These are phyloP conservation scores for Masnerella sp. DNA, from an alignment of 2,888 invertebrate genomes.

Conservation along the genomic window DNA sequence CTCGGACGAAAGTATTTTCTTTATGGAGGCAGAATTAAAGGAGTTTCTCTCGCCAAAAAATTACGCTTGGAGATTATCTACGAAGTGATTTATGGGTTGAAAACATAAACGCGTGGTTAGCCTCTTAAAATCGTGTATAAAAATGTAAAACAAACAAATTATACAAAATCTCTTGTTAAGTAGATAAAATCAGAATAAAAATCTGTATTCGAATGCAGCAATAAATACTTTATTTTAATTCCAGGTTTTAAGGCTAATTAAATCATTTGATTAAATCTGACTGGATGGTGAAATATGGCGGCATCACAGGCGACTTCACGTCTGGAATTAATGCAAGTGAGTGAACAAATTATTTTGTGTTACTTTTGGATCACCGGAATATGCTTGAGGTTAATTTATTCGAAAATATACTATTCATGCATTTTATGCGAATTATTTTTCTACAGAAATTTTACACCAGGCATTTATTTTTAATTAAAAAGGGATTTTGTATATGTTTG, in stretches of 20 bases:
- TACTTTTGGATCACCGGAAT: conserved; percentile 16
- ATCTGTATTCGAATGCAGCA: conserved; percentile 26
- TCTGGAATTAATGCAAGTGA: conserved; percentile 74
- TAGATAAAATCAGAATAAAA: background rate
- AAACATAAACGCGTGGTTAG: too few species aligned
- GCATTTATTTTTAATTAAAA: too few species aligned
- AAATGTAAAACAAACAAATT: background rate
- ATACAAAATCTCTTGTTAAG: too few species aligned
- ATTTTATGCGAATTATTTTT: too few species aligned
- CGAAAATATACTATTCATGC: conserved; percentile 16
- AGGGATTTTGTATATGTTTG: too few species aligned
- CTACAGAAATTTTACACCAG: too few species aligned
- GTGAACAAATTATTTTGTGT: conserved; percentile 37
- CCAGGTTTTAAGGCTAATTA: conserved; percentile 44
- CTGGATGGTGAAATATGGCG: conserved; percentile 67
- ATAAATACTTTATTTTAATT: conserved; percentile 54
- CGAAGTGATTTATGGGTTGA: too few species aligned
- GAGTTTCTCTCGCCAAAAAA: too few species aligned
- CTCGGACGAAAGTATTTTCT: too few species aligned
- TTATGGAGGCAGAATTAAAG: too few species aligned
- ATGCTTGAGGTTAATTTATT: conserved; percentile 36
- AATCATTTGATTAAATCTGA: conserved; percentile 50
- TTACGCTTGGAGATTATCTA: too few species aligned
- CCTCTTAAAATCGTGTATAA: background rate
- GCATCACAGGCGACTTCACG: conserved; percentile 74